Evolutionary conservation across 2,113 vertebrate genomes (phyloP).

Genomic region (Sclerurus mexicanus): DNA sequence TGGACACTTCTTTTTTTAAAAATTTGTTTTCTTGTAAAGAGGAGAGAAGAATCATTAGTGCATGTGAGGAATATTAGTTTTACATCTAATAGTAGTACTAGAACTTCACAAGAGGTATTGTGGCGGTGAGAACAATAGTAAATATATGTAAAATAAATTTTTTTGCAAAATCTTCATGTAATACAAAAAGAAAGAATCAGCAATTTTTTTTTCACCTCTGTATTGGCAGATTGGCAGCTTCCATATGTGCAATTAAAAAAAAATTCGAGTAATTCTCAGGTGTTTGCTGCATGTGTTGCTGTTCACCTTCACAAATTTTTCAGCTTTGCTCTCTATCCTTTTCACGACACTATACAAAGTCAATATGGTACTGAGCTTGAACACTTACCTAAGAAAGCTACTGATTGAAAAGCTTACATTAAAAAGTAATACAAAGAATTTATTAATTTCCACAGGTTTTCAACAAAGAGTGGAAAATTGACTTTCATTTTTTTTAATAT

Average conservation of each 20-base stretch:
- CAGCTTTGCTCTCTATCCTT: not conserved
- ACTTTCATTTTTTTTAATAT: not conserved
- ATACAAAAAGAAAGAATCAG: not conserved
- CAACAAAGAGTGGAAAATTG: constrained; percentile 37
- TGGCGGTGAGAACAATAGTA: not conserved
- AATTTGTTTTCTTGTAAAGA: not conserved
- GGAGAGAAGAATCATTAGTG: not conserved
- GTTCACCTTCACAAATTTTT: constrained; percentile 9
- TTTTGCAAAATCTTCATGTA: not conserved
- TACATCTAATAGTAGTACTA: not conserved
- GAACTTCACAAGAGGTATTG: not conserved
- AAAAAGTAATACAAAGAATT: constrained; percentile 46
- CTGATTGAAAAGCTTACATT: constrained; percentile 12
- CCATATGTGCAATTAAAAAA: constrained; percentile 53
- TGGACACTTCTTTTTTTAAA: not conserved
- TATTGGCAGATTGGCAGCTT: constrained; percentile 2
- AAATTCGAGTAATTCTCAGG: constrained; percentile 24
- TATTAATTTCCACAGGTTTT: constrained; percentile 42
- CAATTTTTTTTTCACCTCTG: constrained; percentile 12
- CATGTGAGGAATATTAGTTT: not conserved
- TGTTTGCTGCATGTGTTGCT: not conserved
- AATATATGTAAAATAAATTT: not conserved
- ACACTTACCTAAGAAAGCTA: not conserved
- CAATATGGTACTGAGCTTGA: not conserved
- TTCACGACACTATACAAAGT: not conserved